Evolutionary conservation across 2,113 vertebrate species (phyloP), one percentile per base, ranked within the genome.

Genomic region (Bubo bubo): DNA sequence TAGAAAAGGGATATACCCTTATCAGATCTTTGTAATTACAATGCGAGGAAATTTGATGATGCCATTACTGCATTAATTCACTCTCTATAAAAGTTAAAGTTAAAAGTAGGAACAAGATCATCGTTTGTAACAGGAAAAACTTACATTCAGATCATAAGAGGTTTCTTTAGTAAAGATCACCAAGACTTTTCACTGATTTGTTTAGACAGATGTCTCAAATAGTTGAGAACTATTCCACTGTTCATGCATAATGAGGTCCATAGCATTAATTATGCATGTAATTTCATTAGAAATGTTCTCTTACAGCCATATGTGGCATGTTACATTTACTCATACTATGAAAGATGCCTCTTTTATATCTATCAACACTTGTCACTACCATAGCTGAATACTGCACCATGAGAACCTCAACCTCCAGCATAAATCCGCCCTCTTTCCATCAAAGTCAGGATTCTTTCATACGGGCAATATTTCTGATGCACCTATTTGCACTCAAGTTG

Each of bases 1-100:
- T 95, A 88, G 95, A 87, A 58, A 97, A 91, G 91, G 86, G 91
- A 91, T 95, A 94, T 89, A 82, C 26, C 67, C n/a, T 24, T 70
- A 82, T 45, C 58, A 91, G 82, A 89, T 82, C 80, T 85, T 45
- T 89, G 77, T 87, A 94, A 97, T 94, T 93, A 93, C 53, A 85
- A 41, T 87, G 26, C 58, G 95, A 45, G 41, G 66, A 79, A 85
- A 53, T 70, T 39, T 90, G 77, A 90, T 91, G 73, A 73, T 86
- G 66, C n/a, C 34, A 85, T 91, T 95, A 87, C 16, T 64, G 37
- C 30, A 45, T 79, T 90, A 91, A 89, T 85, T 87, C 53, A 58
- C 56, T 81, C 45, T 60, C 53, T 50, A 7, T 60, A 68, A 37
- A 49, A 80, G 55, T 74, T 45, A 59, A 77, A 67, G 37, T 62